Percentiles rank a stretch among this genome's conserved stretches.
These are phyloP conservation scores for Eupithecia vulgata DNA, from an alignment of 2,888 invertebrate genomes.

Conservation along the genomic window DNA sequence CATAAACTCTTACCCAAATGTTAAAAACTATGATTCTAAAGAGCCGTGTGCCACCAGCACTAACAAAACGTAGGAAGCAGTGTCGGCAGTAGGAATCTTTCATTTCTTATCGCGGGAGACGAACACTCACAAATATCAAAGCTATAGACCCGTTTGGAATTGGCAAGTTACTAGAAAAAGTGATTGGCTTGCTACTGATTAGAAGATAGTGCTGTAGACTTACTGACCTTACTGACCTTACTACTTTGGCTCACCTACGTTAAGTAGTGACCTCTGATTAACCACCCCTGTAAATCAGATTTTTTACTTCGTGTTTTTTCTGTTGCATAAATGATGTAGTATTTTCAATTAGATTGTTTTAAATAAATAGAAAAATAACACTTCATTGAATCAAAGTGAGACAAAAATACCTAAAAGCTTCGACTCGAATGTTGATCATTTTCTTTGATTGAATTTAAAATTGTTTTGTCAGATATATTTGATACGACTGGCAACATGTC, in stretches of 20 bases:
- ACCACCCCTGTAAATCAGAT: too few relatives aligned
- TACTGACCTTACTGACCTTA: too few relatives aligned
- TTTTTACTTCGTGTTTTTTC: too few relatives aligned
- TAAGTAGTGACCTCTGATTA: background rate
- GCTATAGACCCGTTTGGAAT: conserved; percentile 33
- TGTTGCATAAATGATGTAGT: too few relatives aligned
- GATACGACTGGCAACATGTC: too few relatives aligned
- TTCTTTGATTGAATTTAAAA: too few relatives aligned
- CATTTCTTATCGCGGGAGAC: conserved; percentile 71
- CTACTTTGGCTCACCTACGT: background rate
- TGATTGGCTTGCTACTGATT: background rate
- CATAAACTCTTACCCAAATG: background rate
- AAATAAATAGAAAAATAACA: too few relatives aligned
- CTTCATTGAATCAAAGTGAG: too few relatives aligned
- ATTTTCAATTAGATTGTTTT: too few relatives aligned
- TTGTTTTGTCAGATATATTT: too few relatives aligned
- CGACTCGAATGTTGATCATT: too few relatives aligned
- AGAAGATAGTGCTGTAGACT: background rate
- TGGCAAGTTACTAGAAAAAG: background rate
- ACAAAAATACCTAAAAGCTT: too few relatives aligned
- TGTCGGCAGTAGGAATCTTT: conserved; percentile 61
- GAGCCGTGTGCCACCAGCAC: conserved; percentile 49
- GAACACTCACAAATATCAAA: conserved; percentile 60
- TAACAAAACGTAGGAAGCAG: conserved; percentile 55
- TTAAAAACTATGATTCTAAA: conserved; percentile 25